Evolutionary conservation across 2,113 vertebrate genomes (phyloP), one percentile per base, ranked within the genome.

Genomic region (Pseudopipra pipra): DNA sequence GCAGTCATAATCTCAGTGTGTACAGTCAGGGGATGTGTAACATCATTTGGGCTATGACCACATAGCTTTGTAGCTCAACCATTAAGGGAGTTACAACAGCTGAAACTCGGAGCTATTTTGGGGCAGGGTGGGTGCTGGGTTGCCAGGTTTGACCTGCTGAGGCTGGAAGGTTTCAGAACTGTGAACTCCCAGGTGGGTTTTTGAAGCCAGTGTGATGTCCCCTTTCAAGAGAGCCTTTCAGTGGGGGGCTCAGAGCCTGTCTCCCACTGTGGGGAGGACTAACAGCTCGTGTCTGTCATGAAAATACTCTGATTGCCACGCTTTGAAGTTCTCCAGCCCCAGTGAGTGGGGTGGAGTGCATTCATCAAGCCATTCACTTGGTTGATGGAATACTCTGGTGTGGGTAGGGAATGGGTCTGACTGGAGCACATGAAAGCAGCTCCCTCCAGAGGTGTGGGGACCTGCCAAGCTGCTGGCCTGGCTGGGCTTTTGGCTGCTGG

Each of bases 1-100:
- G 97, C 97, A 98, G 97, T 98, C 98, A 98, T 98, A 97, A 98
- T 98, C 96, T 96, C 97, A 97, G 56, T 55, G 78, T 95, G 85
- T 75, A 66, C 96, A 96, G 93, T 70, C 95, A 85, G 97, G 96
- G 93, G 96, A 96, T 84, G 95, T 82, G 46, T 91, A 96, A 95
- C 97, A 77, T 79, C 44, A 85, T 95, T 96, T 91, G 96, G 95
- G 89, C 94, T 93, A 52, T 87, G 95, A 96, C 94, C 95, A 66
- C 47, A n/a, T 15, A 93, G 92, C 82, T 86, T 75, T 75, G 92
- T 73, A 46, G 44, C 85, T 31, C 16, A 17, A 37, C 86, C 70
- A 43, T 61, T 76, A 73, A 75, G 77, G 56, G 62, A 62, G 5
- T 63, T 37, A 15, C 3, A 73, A 39, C 28, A 55, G 58, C 43